These are phyloP conservation scores for Aramus guarauna DNA, from an alignment of 2,113 vertebrate genomes.

Conservation along the genomic window DNA sequence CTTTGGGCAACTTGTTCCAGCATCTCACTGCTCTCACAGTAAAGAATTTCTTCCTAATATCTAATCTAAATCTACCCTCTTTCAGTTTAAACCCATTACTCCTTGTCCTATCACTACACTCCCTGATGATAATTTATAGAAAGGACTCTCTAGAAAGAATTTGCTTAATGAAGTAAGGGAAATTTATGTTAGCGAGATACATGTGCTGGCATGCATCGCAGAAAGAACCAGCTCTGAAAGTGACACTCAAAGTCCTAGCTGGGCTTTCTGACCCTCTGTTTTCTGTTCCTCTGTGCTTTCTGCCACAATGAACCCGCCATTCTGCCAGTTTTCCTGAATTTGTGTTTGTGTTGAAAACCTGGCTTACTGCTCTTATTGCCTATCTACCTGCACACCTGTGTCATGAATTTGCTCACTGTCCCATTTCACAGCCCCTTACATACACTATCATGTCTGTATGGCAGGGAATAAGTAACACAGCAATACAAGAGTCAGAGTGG, in stretches of 20 bases:
- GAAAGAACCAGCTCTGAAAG: background rate
- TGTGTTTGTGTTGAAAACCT: background rate
- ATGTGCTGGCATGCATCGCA: background rate
- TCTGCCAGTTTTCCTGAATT: background rate
- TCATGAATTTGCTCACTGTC: background rate
- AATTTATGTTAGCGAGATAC: background rate
- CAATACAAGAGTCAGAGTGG: background rate
- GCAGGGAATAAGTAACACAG: background rate
- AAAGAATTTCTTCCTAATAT: no score
- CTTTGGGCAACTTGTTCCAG: no score
- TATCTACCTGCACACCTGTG: background rate
- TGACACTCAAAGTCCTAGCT: background rate
- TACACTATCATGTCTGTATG: background rate
- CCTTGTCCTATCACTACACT: no score
- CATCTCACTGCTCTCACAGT: no score
- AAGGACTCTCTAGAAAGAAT: background rate
- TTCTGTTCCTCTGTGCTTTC: background rate
- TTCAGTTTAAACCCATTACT: no score
- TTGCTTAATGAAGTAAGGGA: background rate
- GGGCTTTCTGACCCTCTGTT: background rate
- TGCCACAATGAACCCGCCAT: background rate
- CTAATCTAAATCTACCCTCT: no score
- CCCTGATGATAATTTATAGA: background rate
- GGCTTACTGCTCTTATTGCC: background rate
- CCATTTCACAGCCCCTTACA: background rate